These are phyloP conservation scores for Labrus mixtus DNA, from an alignment of 2,113 vertebrate genomes.

Conservation along the genomic window DNA sequence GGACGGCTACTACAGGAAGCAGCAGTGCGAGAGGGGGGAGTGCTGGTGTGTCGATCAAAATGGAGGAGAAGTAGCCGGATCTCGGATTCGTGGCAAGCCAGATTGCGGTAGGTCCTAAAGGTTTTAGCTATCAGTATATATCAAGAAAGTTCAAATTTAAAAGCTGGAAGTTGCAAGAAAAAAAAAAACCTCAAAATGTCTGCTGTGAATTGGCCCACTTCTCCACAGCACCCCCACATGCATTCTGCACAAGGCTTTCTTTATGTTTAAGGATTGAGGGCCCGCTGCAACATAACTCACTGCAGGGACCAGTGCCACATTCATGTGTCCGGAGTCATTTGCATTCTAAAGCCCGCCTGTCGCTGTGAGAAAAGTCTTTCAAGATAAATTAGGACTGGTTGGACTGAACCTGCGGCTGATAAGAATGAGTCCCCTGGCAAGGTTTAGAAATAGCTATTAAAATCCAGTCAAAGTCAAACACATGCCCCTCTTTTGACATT, in stretches of 20 bases:
- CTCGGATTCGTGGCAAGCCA: conserved; percentile 89
- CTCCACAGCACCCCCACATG: conserved; percentile 29
- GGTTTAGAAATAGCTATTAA: conserved; percentile 79
- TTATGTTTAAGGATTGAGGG: conserved; percentile 72
- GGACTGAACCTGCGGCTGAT: conserved; percentile 76
- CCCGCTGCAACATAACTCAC: conserved; percentile 72
- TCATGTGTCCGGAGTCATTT: conserved; percentile 82
- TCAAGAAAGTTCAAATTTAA: conserved; percentile 22
- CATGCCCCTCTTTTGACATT: conserved; percentile 37
- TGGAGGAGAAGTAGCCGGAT: conserved; percentile 90
- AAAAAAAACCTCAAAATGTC: conserved; percentile 11
- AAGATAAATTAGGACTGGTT: conserved; percentile 81
- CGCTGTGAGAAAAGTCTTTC: conserved; percentile 78
- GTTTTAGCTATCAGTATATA: conserved; percentile 13
- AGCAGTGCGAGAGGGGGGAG: conserved; percentile 92
- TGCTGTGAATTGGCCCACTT: neutral
- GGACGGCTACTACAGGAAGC: conserved; percentile 94
- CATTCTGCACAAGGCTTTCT: conserved; percentile 72
- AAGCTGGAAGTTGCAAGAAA: neutral
- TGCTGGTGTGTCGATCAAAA: conserved; percentile 97
- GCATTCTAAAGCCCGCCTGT: conserved; percentile 83
- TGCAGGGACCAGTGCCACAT: conserved; percentile 78
- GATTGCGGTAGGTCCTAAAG: conserved; percentile 89
- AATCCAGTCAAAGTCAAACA: conserved; percentile 77
- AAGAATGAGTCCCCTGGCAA: conserved; percentile 77